phyloP scores from a whole-genome alignment of 2,888 invertebrate species.

The Mayetiola destructor region DNA sequence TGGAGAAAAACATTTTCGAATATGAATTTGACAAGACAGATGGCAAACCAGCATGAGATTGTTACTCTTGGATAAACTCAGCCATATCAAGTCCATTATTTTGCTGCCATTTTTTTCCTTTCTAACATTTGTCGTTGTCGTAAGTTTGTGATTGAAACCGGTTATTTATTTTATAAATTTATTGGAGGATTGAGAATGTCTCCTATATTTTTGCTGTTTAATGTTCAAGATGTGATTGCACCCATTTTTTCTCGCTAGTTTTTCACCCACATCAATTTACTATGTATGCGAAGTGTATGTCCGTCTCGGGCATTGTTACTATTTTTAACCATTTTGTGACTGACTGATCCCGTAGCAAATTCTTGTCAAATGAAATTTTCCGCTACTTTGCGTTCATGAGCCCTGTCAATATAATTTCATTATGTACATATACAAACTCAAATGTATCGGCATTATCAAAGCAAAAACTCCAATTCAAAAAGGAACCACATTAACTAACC shows the following conservation, averaged over 20 bases:
- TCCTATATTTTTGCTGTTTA: too few relatives aligned
- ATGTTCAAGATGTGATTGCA: constrained; percentile 4
- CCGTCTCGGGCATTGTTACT: too few relatives aligned
- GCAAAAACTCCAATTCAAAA: neutral
- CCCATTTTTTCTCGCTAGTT: neutral
- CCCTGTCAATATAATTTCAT: constrained; percentile 11
- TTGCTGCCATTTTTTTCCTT: neutral
- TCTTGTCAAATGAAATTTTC: neutral
- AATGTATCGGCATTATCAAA: too few relatives aligned
- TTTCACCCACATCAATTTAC: neutral
- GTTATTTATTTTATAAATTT: constrained; percentile 5
- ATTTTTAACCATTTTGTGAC: neutral
- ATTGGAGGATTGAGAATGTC: constrained; percentile 7
- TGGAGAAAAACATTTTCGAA: neutral
- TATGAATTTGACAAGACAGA: constrained; percentile 4
- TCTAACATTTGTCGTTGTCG: neutral
- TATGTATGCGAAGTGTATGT: neutral
- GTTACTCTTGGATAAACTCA: neutral
- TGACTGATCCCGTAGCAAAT: neutral
- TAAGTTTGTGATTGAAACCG: constrained; percentile 3
- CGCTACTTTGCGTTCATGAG: constrained; percentile 4
- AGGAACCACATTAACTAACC: neutral
- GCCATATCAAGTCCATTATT: too few relatives aligned
- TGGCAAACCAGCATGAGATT: neutral
- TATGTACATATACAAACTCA: constrained; percentile 3